Percentiles rank a stretch among this genome's conserved stretches.
phyloP scores from a whole-genome alignment of 2,113 vertebrate species.

The Poeciliopsis occidentalis region DNA sequence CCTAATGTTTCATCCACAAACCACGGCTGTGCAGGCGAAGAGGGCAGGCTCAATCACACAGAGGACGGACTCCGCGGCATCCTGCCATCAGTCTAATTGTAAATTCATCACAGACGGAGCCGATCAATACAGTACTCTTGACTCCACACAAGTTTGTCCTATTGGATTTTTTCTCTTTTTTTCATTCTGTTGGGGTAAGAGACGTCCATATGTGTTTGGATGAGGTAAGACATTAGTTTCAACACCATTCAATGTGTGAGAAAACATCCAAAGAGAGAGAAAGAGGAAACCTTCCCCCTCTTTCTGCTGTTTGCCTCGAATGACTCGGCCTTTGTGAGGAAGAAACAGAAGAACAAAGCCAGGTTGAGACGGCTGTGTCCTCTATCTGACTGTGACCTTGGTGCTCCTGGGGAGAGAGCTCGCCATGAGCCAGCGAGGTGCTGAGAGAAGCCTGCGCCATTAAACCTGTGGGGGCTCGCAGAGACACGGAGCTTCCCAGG shows the following conservation, averaged over 20 bases:
- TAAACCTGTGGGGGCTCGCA: constrained; percentile 67
- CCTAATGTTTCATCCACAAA: constrained; percentile 59
- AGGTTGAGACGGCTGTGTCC: constrained; percentile 37
- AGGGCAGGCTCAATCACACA: constrained; percentile 72
- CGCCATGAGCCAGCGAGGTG: constrained; percentile 51
- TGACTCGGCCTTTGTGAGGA: constrained; percentile 49
- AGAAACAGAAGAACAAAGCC: constrained; percentile 12
- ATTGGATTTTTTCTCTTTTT: constrained; percentile 71
- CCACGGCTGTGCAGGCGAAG: constrained; percentile 53
- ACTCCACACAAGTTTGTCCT: constrained; percentile 73
- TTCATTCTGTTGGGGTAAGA: constrained; percentile 62
- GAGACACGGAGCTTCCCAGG: constrained; percentile 54
- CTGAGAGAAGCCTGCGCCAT: constrained; percentile 51
- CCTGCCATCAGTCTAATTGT: constrained; percentile 73
- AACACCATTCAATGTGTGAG: constrained; percentile 38
- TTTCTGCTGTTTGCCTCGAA: constrained; percentile 31
- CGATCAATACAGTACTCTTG: constrained; percentile 75
- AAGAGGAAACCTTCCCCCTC: constrained; percentile 15
- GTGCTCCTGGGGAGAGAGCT: constrained; percentile 56
- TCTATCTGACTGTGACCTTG: constrained; percentile 71
- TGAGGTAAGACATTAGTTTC: constrained; percentile 39
- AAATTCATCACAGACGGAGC: constrained; percentile 77
- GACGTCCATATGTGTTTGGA: constrained; percentile 63
- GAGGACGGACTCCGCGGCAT: constrained; percentile 68
- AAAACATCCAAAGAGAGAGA: constrained; percentile 6